Conservation (phyloP, 1,140 invertebrate genomes). For the Scaptomyza graminum region DNA sequence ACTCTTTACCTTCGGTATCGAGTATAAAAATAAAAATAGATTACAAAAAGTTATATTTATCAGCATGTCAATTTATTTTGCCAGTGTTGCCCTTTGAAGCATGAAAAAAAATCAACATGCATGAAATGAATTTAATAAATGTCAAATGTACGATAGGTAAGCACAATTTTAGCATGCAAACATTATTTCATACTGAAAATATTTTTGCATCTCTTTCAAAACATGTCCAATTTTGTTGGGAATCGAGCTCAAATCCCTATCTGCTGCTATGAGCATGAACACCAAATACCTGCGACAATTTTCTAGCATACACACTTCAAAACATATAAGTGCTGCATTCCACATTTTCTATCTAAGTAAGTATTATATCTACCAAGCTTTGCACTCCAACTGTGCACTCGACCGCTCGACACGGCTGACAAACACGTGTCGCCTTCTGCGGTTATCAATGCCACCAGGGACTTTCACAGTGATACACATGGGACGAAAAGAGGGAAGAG, state of each 20-base stretch:
- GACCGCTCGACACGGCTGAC: conserved; percentile 26
- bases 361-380: conserved; percentile 21
- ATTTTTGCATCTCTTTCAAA: neutral
- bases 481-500: neutral
- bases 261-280: neutral
- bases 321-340: neutral
- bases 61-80: too few relatives aligned
- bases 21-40: too few relatives aligned
- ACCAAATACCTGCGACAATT: conserved; percentile 12
- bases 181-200: neutral
- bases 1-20: too few relatives aligned
- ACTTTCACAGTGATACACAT: neutral
- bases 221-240: neutral
- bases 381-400: conserved; percentile 30
- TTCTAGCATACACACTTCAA: conserved; percentile 1
- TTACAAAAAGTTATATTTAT: too few relatives aligned
- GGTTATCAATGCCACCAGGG: neutral
- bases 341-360: conserved; percentile 1
- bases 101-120: too few relatives aligned
- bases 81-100: too few relatives aligned
- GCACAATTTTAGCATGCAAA: neutral
- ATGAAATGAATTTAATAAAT: conserved; percentile 1
- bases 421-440: conserved; percentile 19
- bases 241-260: neutral
- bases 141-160: neutral